These are phyloP conservation scores for Uria aalge DNA, from an alignment of 2,113 vertebrate species.

Conservation along the genomic window DNA sequence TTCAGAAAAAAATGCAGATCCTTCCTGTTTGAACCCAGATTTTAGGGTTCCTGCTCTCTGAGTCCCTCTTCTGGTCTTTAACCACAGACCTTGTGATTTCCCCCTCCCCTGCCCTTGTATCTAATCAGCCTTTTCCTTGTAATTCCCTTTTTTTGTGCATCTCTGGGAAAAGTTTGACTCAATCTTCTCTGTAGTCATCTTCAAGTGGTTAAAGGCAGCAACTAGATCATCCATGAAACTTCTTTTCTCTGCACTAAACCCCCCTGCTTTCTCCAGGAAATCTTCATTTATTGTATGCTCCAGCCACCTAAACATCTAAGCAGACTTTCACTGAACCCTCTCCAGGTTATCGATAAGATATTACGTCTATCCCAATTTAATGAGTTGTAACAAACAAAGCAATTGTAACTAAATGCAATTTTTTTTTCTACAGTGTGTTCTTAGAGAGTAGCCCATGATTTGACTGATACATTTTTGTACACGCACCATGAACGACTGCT, in stretches of 20 bases:
- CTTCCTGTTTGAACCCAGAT: background rate
- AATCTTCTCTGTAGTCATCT: background rate
- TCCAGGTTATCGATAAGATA: background rate
- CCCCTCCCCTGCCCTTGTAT: background rate
- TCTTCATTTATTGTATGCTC: background rate
- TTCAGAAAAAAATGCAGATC: background rate
- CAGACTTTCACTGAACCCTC: background rate
- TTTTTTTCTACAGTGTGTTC: background rate
- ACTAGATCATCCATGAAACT: background rate
- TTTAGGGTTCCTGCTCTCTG: background rate
- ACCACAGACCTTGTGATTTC: background rate
- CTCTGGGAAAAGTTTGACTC: background rate
- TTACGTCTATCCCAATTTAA: background rate
- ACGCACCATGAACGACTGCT: background rate
- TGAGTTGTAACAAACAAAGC: background rate
- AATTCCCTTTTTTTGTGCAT: background rate
- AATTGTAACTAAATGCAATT: background rate
- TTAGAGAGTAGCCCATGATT: background rate
- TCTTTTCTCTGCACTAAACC: background rate
- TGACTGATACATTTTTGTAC: background rate
- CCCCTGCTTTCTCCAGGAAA: background rate
- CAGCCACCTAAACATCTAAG: background rate
- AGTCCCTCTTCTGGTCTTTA: background rate
- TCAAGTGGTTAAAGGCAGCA: background rate
- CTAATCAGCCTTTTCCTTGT: background rate